Evolutionary conservation across 2,113 vertebrate genomes (phyloP), one percentile per base, ranked within the genome.

Genomic region (Nothoprocta perdicaria): DNA sequence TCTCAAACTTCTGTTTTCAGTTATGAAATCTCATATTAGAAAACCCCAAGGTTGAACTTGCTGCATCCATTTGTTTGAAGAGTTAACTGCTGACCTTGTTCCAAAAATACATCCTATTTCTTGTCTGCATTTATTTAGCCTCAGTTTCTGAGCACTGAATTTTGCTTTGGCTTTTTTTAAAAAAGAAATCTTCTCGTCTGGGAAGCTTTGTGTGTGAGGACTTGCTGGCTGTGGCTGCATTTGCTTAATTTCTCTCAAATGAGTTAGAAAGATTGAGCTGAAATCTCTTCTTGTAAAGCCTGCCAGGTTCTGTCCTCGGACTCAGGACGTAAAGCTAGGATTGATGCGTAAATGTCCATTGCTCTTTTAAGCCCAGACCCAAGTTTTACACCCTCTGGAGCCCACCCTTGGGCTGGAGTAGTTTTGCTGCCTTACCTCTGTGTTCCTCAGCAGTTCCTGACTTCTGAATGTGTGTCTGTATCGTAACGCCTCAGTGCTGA

Each of bases 311-410:
- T 55, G 3, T 21, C 14, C 60, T 79, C 3, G 2, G 50, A 8
- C 12, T 7, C 6, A 50, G 52, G 38, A 23, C 52, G 23, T 29
- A 45, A 58, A 66, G 18, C 46, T 31, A 14, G 48, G 48, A n/a
- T 5, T 12, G 48, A 18, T 1, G 1, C 10, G 0, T 14, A 14
- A 2, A 16, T 29, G 31, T 1, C 3, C 48, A 33, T 12, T 15
- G 60, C 19, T 62, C 12, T 2, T 18, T 53, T 48, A 23, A 55
- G 21, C 27, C 15, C n/a, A 53, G 45, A 35, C 22, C 17, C 41
- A 5, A 4, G 26, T 41, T 48, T 43, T 14, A 75, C 29, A 43
- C 2, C 1, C 9, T 7, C 4, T 15, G 7, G 21, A 17, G 43
- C 38, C 31, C 23, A 4, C 10, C 23, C 55, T 12, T 7, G 65